These are phyloP conservation scores for Ophthalmolycus amberensis DNA, from an alignment of 2,113 vertebrate genomes.

Conservation along the genomic window DNA sequence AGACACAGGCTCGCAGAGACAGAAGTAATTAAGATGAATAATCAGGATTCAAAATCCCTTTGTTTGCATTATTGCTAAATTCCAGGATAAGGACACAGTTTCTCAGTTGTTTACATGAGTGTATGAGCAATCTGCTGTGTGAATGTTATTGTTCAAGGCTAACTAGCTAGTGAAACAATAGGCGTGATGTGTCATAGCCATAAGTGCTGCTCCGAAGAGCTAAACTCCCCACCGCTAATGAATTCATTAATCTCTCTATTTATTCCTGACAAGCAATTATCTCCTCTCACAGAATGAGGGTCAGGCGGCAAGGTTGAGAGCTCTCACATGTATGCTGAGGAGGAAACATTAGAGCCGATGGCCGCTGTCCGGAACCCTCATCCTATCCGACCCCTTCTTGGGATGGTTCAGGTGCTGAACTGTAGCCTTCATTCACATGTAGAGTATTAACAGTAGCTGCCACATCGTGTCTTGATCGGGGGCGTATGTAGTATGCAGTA, in stretches of 20 bases:
- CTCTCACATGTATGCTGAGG: constrained; percentile 34
- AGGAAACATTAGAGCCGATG: constrained; percentile 19
- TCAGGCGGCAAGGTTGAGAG: constrained; percentile 68
- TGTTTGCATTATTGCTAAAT: constrained; percentile 79
- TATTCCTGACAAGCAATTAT: constrained; percentile 82
- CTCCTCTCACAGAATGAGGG: constrained; percentile 65
- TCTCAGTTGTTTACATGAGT: constrained; percentile 52
- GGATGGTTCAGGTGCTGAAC: background rate
- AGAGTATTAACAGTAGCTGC: background rate
- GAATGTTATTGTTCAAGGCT: constrained; percentile 80
- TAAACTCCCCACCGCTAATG: constrained; percentile 76
- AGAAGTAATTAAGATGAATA: constrained; percentile 95
- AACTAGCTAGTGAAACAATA: constrained; percentile 81
- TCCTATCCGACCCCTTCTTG: background rate
- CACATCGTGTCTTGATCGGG: background rate
- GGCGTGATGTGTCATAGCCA: constrained; percentile 78
- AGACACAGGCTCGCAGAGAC: constrained; percentile 79
- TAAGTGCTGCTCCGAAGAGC: constrained; percentile 72
- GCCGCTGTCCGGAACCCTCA: background rate
- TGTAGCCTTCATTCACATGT: background rate
- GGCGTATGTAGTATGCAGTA: background rate
- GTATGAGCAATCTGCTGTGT: constrained; percentile 68
- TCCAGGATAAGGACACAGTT: constrained; percentile 58
- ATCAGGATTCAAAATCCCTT: constrained; percentile 85
- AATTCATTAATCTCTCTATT: constrained; percentile 84